These are phyloP conservation scores for Eupithecia tripunctaria DNA, from an alignment of 2,888 invertebrate genomes.

Conservation along the genomic window DNA sequence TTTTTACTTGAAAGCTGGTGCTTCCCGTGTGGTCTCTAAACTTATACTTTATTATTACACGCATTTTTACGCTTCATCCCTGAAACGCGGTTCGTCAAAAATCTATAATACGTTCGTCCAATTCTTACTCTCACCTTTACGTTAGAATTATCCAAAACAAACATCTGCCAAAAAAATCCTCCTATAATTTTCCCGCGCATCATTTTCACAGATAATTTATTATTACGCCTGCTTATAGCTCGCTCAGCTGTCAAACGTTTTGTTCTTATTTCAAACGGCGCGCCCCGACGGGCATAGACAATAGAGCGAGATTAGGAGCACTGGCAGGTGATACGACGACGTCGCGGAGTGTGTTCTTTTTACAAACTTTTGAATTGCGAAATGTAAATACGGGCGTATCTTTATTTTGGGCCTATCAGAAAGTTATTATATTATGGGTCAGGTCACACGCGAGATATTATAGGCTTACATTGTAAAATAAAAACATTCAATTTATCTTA, in stretches of 20 bases:
- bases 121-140: too few relatives aligned
- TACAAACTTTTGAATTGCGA: conserved; percentile 18
- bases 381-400: conserved; percentile 14
- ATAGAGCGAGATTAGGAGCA: conserved; percentile 63
- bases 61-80: neutral
- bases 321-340: conserved; percentile 55
- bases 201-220: conserved; percentile 50
- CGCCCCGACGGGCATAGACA: conserved; percentile 63
- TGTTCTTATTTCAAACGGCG: conserved; percentile 64
- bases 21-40: too few relatives aligned
- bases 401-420: conserved; percentile 6
- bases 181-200: conserved; percentile 43
- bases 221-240: conserved; percentile 61
- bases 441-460: neutral
- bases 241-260: conserved; percentile 63
- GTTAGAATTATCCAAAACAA: too few relatives aligned
- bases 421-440: neutral
- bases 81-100: too few relatives aligned
- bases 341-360: conserved; percentile 27
- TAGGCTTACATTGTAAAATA: neutral
- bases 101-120: too few relatives aligned
- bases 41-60: too few relatives aligned
- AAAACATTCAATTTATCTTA: neutral
- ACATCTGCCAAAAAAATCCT: conserved; percentile 16
- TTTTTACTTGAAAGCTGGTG: too few relatives aligned